Base-by-base conservation (phyloP, 2,888 invertebrate genomes). In the Netelia fuscicornis region DNA sequence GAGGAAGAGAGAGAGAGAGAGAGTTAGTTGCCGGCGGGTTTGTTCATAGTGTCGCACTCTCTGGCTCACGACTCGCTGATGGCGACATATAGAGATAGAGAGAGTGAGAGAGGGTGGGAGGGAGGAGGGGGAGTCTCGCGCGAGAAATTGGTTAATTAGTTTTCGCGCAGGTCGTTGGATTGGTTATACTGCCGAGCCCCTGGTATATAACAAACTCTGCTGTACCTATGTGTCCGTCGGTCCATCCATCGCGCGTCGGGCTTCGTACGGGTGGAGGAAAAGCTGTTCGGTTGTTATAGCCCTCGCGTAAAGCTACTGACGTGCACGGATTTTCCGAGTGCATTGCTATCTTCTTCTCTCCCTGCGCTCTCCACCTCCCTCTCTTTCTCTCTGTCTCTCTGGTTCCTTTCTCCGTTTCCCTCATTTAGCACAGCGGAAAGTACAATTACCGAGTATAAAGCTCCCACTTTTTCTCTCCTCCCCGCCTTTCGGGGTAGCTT, bases 91-190 rank as follows among this genome's bases (percentile, higher is more conserved):
- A n/a, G 2, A 20, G 1, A 20, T n/a, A 20, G 58, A 20, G 23
- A 20, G 58, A 8, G 20, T 2, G 56, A 20, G 58, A 17, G 58
- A 20, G 58, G 17, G 25, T 10, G 37, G 23, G 52, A 25, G 6
- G n/a, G 70, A 62, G 42, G 56, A 17, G 17, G 79, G 78, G 37
- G 77, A 75, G 78, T 71, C 71, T 76, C 76, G 82, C 85, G 84
- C 84, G 88, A 85, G 86, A 90, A 92, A 92, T 91, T 91, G 89
- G 88, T 91, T 92, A 92, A 91, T 92, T 91, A 91, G 90, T 91
- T 91, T 92, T 89, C 85, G 88, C 85, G 58, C 85, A 83, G 85
- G 62, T 83, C 85, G 81, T 83, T 84, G 87, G 86, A 87, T 86
- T 84, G 83, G 84, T 81, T 77, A 76, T 76, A 80, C 65, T 56